Evolutionary conservation across 2,797 vertebrate species (phyloP), one percentile per base, ranked within the genome.

Genomic region (Danio kyathit): DNA sequence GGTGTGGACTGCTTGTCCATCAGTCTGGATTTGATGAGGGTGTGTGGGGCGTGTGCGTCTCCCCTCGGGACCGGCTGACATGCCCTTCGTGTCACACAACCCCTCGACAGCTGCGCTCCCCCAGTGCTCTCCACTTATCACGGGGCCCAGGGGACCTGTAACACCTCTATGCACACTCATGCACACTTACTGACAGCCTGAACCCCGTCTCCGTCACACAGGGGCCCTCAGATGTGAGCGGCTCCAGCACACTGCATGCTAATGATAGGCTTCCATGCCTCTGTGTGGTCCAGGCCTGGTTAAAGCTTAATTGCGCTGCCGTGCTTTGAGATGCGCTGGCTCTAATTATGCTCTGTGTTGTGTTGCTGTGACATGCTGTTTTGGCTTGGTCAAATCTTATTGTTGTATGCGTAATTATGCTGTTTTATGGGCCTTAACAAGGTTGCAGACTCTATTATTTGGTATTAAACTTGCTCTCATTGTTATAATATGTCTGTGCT

Each of bases 61-160:
- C 51, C 92, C 91, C 91, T 76, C 63, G 19, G 86, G 90, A 88
- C 75, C 74, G 19, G 46, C 83, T 87, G 87, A 86, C 86, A 80
- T 90, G 90, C 88, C 90, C 88, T 80, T 85, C 84, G 21, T 94
- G 92, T 94, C 91, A 93, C 91, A 90, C 80, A 12, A 92, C 88
- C 86, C 75, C 61, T 81, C 82, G 84, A 89, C 91, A 89, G 91
- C 90, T 90, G 87, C 84, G 87, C 88, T 89, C 88, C 91, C 83
- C 87, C 86, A 17, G 52, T 86, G 89, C 82, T 76, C 87, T 88
- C 88, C 91, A 93, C 93, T 94, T 93, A 93, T 93, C 92, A 92
- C 90, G 79, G 69, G 79, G 81, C 92, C 90, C 91, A 0, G 56
- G 92, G 92, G 93, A 93, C 87, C 88, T 61, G 85, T 88, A 88